phyloP scores from a whole-genome alignment of 2,113 vertebrate species.

The Rhineura floridana region DNA sequence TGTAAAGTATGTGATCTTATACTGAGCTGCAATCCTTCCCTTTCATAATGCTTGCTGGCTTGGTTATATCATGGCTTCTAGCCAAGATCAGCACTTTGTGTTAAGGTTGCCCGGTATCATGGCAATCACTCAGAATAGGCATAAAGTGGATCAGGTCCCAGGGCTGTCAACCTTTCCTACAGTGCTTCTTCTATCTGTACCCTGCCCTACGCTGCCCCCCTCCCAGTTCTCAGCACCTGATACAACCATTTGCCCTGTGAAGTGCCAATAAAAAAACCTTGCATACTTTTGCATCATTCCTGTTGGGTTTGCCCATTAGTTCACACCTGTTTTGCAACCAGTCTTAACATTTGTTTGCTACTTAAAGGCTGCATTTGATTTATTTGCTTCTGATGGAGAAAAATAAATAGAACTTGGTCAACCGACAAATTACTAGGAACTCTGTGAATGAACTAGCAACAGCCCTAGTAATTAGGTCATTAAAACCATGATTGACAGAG shows the following conservation, averaged over 20 bases:
- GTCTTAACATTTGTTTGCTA: conserved; percentile 70
- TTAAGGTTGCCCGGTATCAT: background rate
- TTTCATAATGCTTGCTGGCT: background rate
- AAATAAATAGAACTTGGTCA: conserved; percentile 72
- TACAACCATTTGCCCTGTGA: too few relatives aligned
- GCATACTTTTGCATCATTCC: background rate
- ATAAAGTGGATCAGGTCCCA: background rate
- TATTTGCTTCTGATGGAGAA: conserved; percentile 64
- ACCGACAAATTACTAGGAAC: conserved; percentile 72
- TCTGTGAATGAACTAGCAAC: conserved; percentile 66
- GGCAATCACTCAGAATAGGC: background rate
- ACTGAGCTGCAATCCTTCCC: background rate
- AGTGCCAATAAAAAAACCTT: background rate
- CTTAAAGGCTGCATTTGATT: conserved; percentile 72
- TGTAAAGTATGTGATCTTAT: too few relatives aligned
- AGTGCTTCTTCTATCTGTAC: background rate
- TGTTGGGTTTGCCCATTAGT: conserved; percentile 51
- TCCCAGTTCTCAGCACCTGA: background rate
- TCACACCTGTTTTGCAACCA: conserved; percentile 66
- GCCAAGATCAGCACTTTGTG: background rate
- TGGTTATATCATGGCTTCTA: background rate
- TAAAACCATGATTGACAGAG: conserved; percentile 70
- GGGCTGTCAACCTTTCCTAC: background rate
- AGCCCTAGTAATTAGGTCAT: conserved; percentile 70
- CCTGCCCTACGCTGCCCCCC: too few relatives aligned